Percentiles rank a stretch among this genome's conserved stretches.
phyloP scores from a whole-genome alignment of 2,888 invertebrate species.

The Leptinotarsa tumamoca region DNA sequence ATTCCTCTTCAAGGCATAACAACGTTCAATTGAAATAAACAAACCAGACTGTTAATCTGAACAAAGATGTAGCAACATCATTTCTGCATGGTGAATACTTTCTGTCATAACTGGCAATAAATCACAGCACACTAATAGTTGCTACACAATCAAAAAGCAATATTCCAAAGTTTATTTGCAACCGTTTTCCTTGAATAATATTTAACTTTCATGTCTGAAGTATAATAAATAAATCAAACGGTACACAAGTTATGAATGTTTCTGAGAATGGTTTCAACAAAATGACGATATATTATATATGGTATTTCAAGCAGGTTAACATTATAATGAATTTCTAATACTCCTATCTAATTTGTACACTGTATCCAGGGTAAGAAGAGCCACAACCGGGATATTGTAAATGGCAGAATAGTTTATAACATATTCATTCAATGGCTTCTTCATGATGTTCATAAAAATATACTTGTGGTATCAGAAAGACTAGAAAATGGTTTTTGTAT shows the following conservation, averaged over 20 bases:
- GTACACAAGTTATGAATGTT: neutral
- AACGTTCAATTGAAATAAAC: neutral
- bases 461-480: too few relatives aligned
- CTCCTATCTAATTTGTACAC: neutral
- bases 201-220: conserved; percentile 6
- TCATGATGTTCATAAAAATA: too few relatives aligned
- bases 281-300: too few relatives aligned
- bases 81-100: conserved; percentile 3
- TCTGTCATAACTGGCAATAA: conserved; percentile 18
- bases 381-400: too few relatives aligned
- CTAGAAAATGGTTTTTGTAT: too few relatives aligned
- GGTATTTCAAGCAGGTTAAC: too few relatives aligned
- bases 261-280: neutral
- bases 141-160: conserved; percentile 13
- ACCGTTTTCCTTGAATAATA: conserved; percentile 9
- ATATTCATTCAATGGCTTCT: too few relatives aligned
- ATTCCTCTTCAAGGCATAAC: neutral
- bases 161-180: conserved; percentile 20
- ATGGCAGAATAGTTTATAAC: too few relatives aligned
- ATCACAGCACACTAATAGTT: neutral
- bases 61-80: conserved; percentile 29
- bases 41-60: neutral
- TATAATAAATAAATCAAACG: conserved; percentile 7
- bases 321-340: too few relatives aligned
- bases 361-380: neutral